These are phyloP conservation scores for Pelodiscus sinensis DNA, from an alignment of 2,113 vertebrate genomes.

Conservation along the genomic window DNA sequence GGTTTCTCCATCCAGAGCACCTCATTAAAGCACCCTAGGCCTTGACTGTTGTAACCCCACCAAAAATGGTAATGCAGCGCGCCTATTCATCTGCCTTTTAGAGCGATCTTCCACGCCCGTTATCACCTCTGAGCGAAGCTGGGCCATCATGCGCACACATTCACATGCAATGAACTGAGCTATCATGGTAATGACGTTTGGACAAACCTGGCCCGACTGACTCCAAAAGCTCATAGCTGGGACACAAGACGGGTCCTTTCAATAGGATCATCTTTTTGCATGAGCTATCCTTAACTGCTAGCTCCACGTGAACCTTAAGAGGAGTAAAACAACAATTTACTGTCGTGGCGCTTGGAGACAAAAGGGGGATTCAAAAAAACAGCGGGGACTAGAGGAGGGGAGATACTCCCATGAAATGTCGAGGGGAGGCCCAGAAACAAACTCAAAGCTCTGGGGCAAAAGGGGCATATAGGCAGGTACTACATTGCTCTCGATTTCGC, in stretches of 20 bases:
- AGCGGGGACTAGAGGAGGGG: neutral
- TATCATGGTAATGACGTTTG: slow-evolving; percentile 86
- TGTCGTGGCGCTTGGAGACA: slow-evolving; percentile 71
- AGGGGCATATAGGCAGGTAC: neutral
- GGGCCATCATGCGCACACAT: slow-evolving; percentile 53
- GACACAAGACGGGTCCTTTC: slow-evolving; percentile 48
- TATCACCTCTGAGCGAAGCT: neutral
- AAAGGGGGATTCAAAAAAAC: slow-evolving; percentile 50
- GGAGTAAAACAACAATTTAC: slow-evolving; percentile 84
- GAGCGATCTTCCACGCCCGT: neutral
- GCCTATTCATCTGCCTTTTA: slow-evolving; percentile 46
- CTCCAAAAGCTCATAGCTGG: neutral
- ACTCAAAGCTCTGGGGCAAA: too few relatives aligned
- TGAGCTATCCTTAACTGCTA: slow-evolving; percentile 77
- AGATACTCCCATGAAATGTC: too few relatives aligned
- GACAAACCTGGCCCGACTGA: slow-evolving; percentile 38
- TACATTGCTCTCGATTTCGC: neutral
- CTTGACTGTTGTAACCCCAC: slow-evolving; percentile 42
- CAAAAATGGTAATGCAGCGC: slow-evolving; percentile 82
- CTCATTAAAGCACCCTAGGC: neutral
- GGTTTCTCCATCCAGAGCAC: neutral
- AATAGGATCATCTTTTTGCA: slow-evolving; percentile 57
- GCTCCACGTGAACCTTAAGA: slow-evolving; percentile 80
- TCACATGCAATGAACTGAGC: slow-evolving; percentile 83
- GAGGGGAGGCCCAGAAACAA: neutral